Percentiles rank a stretch among this genome's conserved stretches.
These are phyloP conservation scores for Carassius carassius DNA, from an alignment of 2,113 vertebrate species.

Conservation along the genomic window DNA sequence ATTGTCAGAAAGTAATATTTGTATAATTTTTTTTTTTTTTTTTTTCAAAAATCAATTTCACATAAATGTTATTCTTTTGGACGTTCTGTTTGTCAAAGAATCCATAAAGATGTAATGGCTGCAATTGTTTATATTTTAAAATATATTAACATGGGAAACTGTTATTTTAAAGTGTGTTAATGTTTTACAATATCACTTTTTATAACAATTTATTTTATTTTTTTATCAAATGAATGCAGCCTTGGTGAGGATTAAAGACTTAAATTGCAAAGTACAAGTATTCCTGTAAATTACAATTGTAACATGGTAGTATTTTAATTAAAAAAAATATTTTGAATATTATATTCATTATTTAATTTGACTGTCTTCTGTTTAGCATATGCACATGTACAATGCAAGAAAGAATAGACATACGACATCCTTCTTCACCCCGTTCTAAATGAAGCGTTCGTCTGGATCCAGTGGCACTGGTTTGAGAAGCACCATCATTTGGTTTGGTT, in stretches of 20 bases:
- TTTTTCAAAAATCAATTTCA: too few species aligned
- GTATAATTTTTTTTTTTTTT: too few species aligned
- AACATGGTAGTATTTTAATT: background rate
- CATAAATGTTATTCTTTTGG: too few species aligned
- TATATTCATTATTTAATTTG: background rate
- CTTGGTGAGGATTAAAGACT: background rate
- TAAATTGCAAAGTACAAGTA: background rate
- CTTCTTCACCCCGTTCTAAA: slow-evolving; percentile 24
- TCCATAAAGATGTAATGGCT: too few species aligned
- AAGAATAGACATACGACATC: background rate
- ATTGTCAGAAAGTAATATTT: too few species aligned
- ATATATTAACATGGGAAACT: too few species aligned
- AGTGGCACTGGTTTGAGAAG: slow-evolving; percentile 33
- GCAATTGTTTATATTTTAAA: too few species aligned
- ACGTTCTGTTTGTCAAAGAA: too few species aligned
- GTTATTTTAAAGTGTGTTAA: too few species aligned
- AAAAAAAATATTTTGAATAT: background rate
- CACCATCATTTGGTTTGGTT: slow-evolving; percentile 36
- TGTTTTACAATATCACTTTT: too few species aligned
- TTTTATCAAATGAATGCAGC: too few species aligned
- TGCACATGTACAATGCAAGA: background rate
- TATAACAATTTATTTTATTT: too few species aligned
- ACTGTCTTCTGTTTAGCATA: background rate
- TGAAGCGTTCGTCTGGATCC: background rate
- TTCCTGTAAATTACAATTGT: background rate